Percentiles rank a stretch among this genome's conserved stretches.
These are phyloP conservation scores for Misgurnus anguillicaudatus DNA, from an alignment of 2,113 vertebrate genomes.

Conservation along the genomic window DNA sequence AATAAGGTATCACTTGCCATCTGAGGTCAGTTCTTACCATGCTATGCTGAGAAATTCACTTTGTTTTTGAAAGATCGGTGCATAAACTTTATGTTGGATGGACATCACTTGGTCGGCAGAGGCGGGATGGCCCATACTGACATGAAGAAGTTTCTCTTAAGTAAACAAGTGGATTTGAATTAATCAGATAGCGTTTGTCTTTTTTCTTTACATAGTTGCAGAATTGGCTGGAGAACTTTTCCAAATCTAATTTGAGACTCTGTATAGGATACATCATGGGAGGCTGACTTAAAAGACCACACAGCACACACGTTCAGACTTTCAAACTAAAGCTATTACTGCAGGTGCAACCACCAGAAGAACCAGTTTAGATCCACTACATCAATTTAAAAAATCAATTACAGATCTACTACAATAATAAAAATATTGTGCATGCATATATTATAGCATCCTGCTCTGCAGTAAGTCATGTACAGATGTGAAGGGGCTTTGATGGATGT, in stretches of 20 bases:
- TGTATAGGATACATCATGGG: not conserved
- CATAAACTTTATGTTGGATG: slow-evolving; percentile 41
- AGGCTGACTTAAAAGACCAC: not conserved
- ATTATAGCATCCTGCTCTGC: no score
- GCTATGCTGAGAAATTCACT: slow-evolving; percentile 28
- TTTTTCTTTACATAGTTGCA: slow-evolving; percentile 1
- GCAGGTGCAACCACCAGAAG: no score
- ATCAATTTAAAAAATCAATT: not conserved
- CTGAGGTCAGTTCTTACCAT: slow-evolving; percentile 22
- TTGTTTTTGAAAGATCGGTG: slow-evolving; percentile 29
- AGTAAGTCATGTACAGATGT: not conserved
- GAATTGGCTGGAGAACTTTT: slow-evolving; percentile 25
- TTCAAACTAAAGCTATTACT: not conserved
- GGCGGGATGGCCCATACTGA: slow-evolving; percentile 9
- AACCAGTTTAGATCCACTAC: not conserved
- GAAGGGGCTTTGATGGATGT: not conserved
- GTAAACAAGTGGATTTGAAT: slow-evolving; percentile 34
- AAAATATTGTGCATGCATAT: not conserved
- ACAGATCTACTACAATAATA: not conserved
- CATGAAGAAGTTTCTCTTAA: slow-evolving; percentile 15
- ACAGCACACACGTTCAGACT: not conserved
- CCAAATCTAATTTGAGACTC: slow-evolving; percentile 14
- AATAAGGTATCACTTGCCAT: slow-evolving; percentile 38
- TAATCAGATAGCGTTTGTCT: slow-evolving; percentile 9
- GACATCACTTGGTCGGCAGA: slow-evolving; percentile 1